phyloP scores from a whole-genome alignment of 2,888 invertebrate species.

The Diadromus collaris region DNA sequence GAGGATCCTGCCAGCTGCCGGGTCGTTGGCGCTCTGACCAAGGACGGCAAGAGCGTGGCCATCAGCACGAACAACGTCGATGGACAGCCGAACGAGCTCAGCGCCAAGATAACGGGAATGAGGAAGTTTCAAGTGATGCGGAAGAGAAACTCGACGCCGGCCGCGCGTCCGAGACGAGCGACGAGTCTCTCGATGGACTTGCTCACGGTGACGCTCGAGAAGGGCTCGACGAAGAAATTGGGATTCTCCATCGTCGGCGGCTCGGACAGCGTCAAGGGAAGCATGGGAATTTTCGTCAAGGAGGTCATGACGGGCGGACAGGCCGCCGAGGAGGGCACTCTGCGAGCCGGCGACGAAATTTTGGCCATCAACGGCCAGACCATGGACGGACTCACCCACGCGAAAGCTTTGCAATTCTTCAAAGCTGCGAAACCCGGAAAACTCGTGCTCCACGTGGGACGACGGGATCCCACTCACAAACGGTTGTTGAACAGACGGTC shows the following conservation, averaged over 20 bases:
- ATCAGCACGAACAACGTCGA: constrained; percentile 58
- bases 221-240: constrained; percentile 83
- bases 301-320: constrained; percentile 84
- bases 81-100: constrained; percentile 7
- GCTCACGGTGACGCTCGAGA: constrained; percentile 80
- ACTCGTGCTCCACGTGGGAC: constrained; percentile 82
- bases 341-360: constrained; percentile 84
- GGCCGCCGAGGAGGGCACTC: constrained; percentile 83
- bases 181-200: constrained; percentile 74
- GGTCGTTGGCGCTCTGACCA: constrained; percentile 68
- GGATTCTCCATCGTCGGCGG: constrained; percentile 86
- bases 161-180: constrained; percentile 66
- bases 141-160: constrained; percentile 69
- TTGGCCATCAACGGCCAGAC: constrained; percentile 83
- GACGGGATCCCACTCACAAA: constrained; percentile 79
- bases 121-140: constrained; percentile 79
- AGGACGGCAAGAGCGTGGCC: constrained; percentile 71
- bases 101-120: constrained; percentile 79
- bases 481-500: constrained; percentile 69
- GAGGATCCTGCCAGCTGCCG: constrained; percentile 51
- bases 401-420: constrained; percentile 83
- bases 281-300: constrained; percentile 84
- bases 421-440: constrained; percentile 83
- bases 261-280: constrained; percentile 83
- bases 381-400: constrained; percentile 82